A percentile compares a stretch with the other conserved stretches of the same genome.
These are phyloP conservation scores for Emys orbicularis DNA, from an alignment of 2,797 vertebrate species.

Conservation along the genomic window DNA sequence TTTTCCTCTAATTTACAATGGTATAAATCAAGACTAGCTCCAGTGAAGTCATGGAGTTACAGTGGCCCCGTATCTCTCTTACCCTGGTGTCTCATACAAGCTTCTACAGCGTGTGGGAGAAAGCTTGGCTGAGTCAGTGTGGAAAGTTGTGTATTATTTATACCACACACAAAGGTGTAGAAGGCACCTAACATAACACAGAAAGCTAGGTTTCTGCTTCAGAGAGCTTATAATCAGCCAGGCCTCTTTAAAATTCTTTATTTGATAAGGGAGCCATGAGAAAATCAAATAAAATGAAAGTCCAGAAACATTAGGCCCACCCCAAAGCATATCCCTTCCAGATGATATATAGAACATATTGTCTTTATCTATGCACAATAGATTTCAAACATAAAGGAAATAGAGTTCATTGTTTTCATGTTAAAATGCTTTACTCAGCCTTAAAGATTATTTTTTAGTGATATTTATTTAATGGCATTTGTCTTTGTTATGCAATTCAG, in stretches of 20 bases:
- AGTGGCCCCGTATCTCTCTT: rapidly evolving
- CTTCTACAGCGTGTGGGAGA: background rate
- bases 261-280: background rate
- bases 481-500: background rate
- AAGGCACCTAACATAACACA: background rate
- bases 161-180: background rate
- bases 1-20: background rate
- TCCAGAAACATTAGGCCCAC: rapidly evolving
- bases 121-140: background rate
- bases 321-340: background rate
- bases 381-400: background rate
- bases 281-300: background rate
- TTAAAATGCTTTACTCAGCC: background rate
- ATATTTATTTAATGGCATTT: background rate
- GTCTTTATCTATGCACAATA: rapidly evolving
- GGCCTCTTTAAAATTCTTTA: background rate
- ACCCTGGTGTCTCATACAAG: background rate
- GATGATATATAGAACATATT: background rate
- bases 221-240: background rate
- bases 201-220: background rate
- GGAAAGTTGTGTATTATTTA: background rate
- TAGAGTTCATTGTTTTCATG: rapidly evolving
- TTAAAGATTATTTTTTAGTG: background rate
- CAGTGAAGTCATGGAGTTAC: background rate
- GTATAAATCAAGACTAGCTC: background rate